Percentiles rank a stretch among this genome's conserved stretches.
Evolutionary conservation across 2,888 invertebrate species (phyloP).

Genomic region (Aquatica leii): DNA sequence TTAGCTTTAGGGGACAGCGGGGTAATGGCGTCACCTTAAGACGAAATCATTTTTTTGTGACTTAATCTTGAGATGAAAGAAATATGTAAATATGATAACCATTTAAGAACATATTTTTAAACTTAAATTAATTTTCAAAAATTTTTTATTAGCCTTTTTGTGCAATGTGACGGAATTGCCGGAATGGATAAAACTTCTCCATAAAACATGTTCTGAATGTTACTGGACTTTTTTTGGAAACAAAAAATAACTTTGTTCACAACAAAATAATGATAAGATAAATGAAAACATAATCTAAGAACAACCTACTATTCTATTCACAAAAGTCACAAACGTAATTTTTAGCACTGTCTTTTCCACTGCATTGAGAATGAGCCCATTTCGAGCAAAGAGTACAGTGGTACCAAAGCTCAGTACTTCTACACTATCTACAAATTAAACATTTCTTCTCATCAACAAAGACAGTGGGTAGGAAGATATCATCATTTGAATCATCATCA

Average conservation of each 20-base stretch:
- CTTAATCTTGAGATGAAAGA: background rate
- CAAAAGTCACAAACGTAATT: constrained; percentile 1
- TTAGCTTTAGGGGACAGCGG: background rate
- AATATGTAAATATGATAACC: background rate
- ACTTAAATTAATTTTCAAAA: background rate
- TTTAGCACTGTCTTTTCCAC: background rate
- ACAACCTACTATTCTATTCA: background rate
- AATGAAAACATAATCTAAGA: background rate
- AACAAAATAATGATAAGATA: background rate
- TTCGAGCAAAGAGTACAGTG: constrained; percentile 1
- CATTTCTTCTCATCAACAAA: background rate
- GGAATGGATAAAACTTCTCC: background rate
- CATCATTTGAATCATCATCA: background rate
- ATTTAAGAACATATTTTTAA: background rate
- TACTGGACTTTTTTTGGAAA: background rate
- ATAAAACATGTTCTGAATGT: background rate
- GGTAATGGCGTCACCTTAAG: background rate
- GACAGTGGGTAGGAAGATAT: background rate
- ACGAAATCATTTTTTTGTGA: background rate
- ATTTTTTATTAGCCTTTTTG: background rate
- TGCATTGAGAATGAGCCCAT: constrained; percentile 1
- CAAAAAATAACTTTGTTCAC: background rate
- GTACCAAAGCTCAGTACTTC: background rate
- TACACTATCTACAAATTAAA: background rate
- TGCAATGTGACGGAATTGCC: background rate